Base-by-base conservation (phyloP, 2,113 vertebrate genomes). In the Progne subis region DNA sequence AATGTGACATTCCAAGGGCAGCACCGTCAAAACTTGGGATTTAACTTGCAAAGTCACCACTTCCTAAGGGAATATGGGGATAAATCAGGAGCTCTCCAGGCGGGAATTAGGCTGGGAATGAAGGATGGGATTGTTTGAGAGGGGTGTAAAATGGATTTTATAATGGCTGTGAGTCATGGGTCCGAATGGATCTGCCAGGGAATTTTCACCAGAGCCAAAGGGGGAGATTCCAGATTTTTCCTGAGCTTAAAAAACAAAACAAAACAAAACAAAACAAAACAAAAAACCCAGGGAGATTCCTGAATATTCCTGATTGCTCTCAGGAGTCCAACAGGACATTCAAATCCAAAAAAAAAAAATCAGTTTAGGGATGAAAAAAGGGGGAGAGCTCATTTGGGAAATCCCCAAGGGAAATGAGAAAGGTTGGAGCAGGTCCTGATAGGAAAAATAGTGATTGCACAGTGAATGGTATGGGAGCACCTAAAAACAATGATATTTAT, bases 1-100 rank as follows among this genome's bases (percentile, higher is more conserved):
- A 23, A 13, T 2, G 1, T 8, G 23, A 41, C 6, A 32, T 81
- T 55, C 26, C 28, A 37, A 18, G 29, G 89, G 43, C 0, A 3
- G 17, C 29, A 31, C 28, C 10, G 11, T 32, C 29, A 31, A 31
- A 55, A 55, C 7, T 56, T 32, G 31, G 55, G 55, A 32, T 56
- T 56, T 55, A 55, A 55, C 1, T 17, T 55, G 53, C 18, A 55
- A 14, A n/a, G 72, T 29, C 39, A 5, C 3, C 37, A 37, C 37
- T 6, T 16, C 11, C 32, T 1, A 2, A 53, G 47, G 71, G 65
- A 52, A 47, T 43, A 18, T 49, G 32, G 15, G 82, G 34, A 12
- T 20, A 29, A 71, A 71, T 52, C 24, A 55, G 55, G 81, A 72
- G 55, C 49, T 77, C 49, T 65, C 68, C 41, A 8, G 1, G 23